Percentiles rank a stretch among this genome's conserved stretches.
These are phyloP conservation scores for Ochotona princeps DNA, from an alignment of 2,113 vertebrate species.

Conservation along the genomic window DNA sequence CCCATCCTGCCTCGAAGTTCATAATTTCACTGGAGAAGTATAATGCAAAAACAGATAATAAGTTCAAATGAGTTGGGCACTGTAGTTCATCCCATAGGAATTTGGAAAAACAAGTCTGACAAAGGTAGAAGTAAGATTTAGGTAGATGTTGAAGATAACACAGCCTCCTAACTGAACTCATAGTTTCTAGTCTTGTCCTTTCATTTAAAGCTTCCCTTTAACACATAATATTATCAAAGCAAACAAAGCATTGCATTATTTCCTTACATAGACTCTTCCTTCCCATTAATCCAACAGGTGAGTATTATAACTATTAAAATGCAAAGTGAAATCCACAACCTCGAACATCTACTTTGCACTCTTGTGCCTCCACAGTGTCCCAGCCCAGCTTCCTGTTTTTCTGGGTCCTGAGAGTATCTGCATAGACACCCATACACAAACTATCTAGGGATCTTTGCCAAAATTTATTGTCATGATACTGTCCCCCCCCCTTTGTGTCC, in stretches of 20 bases:
- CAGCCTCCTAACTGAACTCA: background rate
- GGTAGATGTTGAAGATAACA: background rate
- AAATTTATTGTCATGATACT: background rate
- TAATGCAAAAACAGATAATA: background rate
- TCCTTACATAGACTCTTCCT: background rate
- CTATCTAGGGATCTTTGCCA: background rate
- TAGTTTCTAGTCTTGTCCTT: background rate
- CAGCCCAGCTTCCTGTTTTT: background rate
- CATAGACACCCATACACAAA: background rate
- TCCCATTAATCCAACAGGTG: background rate
- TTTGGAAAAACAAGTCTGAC: background rate
- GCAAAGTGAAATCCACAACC: background rate
- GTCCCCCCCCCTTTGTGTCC: accelerated
- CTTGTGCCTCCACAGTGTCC: background rate
- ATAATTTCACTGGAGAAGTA: background rate
- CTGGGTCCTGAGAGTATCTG: background rate
- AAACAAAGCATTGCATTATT: background rate
- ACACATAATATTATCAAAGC: background rate
- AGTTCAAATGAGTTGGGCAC: background rate
- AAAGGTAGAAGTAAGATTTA: background rate
- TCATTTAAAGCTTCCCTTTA: background rate
- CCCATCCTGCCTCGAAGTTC: background rate
- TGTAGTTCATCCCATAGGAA: background rate
- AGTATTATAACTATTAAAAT: background rate
- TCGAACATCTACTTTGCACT: background rate